phyloP scores from a whole-genome alignment of 2,797 vertebrate species.

The Falco berigora region DNA sequence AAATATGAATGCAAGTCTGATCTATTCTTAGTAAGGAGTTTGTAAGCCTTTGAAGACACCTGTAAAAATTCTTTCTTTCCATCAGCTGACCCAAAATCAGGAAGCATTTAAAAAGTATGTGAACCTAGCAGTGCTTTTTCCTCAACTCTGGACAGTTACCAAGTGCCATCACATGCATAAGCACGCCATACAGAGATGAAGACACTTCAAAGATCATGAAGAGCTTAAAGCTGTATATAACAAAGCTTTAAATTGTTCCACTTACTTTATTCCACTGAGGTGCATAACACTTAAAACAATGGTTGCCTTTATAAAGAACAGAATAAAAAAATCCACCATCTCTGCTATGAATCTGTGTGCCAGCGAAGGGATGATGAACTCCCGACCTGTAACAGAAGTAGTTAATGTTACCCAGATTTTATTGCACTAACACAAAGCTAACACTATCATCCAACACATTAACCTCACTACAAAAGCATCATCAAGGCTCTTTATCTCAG shows the following conservation, averaged over 20 bases:
- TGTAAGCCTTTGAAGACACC: background rate
- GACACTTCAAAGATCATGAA: background rate
- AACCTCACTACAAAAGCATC: background rate
- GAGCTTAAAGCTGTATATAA: background rate
- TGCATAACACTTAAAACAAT: conserved; percentile 93
- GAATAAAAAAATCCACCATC: conserved; percentile 94
- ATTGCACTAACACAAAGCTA: background rate
- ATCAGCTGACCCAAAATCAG: background rate
- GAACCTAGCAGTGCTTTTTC: background rate
- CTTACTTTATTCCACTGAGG: conserved; percentile 93
- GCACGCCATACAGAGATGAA: background rate
- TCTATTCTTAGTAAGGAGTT: background rate
- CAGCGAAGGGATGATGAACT: conserved; percentile 89
- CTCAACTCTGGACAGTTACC: background rate
- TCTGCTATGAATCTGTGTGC: conserved; percentile 91
- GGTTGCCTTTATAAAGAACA: conserved; percentile 93
- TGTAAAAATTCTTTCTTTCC: background rate
- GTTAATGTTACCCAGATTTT: background rate
- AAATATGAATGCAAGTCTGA: background rate
- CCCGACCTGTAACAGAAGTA: conserved; percentile 77
- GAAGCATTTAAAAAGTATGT: background rate
- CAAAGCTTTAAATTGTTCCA: conserved; percentile 58
- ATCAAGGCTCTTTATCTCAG: background rate
- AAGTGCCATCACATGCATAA: background rate
- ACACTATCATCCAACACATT: background rate